Evolutionary conservation across 2,797 vertebrate species (phyloP).

Genomic region (Emys orbicularis): DNA sequence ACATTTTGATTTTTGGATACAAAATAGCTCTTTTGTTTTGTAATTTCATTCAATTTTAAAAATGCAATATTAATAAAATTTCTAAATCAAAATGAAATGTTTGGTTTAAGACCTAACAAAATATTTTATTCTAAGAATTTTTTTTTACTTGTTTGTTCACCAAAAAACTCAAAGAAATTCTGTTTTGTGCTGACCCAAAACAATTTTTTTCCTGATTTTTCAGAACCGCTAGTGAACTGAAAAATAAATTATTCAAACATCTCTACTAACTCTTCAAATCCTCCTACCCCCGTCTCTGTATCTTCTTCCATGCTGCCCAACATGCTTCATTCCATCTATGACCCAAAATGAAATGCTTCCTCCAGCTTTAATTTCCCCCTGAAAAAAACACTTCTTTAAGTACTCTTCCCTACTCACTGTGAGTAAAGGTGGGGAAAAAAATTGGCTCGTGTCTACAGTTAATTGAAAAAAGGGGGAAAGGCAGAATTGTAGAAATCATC

Average conservation of each 20-base stretch:
- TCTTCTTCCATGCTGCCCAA: background rate
- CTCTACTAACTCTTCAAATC: background rate
- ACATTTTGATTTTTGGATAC: too few species aligned
- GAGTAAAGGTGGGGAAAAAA: background rate
- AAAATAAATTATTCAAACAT: background rate
- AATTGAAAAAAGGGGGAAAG: accelerated
- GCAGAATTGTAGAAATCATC: accelerated
- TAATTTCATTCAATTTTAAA: too few species aligned
- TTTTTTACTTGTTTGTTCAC: too few species aligned
- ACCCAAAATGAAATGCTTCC: background rate
- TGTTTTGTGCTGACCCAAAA: background rate
- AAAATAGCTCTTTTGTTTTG: too few species aligned
- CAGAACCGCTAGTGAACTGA: background rate
- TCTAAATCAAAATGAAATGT: too few species aligned
- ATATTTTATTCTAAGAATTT: too few species aligned
- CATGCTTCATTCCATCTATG: background rate
- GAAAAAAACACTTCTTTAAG: background rate
- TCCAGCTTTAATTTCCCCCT: background rate
- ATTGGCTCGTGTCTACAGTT: background rate
- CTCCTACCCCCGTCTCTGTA: background rate
- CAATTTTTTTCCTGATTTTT: background rate
- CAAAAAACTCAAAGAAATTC: too few species aligned
- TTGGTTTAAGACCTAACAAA: too few species aligned
- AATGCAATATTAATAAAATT: too few species aligned
- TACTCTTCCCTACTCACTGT: background rate